Evolutionary conservation across 2,797 vertebrate genomes (phyloP), one percentile per base, ranked within the genome.

Genomic region (Thunnus albacares): DNA sequence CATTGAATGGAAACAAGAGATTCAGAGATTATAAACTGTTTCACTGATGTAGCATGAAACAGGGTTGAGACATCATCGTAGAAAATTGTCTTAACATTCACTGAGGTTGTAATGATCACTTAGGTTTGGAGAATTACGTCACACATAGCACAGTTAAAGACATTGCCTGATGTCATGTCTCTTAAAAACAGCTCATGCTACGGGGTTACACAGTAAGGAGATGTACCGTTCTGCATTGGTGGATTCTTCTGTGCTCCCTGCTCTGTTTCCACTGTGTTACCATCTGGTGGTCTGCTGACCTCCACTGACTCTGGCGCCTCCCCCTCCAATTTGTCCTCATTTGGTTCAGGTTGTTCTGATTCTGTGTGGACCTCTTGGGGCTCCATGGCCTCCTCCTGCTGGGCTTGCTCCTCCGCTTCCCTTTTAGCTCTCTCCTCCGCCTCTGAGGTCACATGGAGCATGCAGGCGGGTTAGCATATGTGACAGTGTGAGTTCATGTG

Each of bases 361-460:
- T 91, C 92, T 22, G 63, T 67, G 28, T 89, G 82, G 84, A 35
- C 90, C 71, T 90, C 91, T 75, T 94, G 94, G 11, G 92, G 93
- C 82, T 95, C 96, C 85, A 95, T 96, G 2, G 96, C 89, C 1
- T 93, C 93, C 69, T 95, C 94, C 89, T 91, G 92, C 81, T 93
- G 81, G 66, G 85, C 89, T 67, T 1, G 76, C 78, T 95, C 94
- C 75, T 95, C 94, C 0, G 81, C 89, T 58, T 95, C 94, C 65
- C 63, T 94, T 85, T 91, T 93, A 57, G 91, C 92, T 82, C 93
- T 83, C 91, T 99, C 98, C 89, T 99, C 97, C 1, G 94, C 93
- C 92, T 95, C 95, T 93, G 80, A 79, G 66, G 83, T 88, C 55
- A 88, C 52, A 86, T 13, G 63, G 15, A 75, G 58, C 2, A 57